Evolutionary conservation across 2,113 vertebrate genomes (phyloP), one percentile per base, ranked within the genome.

Genomic region (Malurus cyaneus): DNA sequence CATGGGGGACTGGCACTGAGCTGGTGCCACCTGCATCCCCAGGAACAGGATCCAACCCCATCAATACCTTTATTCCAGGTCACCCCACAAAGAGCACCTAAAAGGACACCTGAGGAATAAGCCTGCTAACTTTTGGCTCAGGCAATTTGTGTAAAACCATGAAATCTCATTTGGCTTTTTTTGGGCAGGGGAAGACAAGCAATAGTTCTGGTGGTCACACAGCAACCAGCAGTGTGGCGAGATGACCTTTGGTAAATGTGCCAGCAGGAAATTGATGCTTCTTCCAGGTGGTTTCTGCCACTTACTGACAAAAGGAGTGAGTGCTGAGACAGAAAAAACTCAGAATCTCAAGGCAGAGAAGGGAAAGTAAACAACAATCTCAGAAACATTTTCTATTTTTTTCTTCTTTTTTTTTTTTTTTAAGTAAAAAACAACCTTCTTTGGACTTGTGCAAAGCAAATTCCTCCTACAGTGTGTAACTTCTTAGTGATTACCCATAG

Each of bases 401-500:
- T 11, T 59, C 56, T 46, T 76, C 54, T 39, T 39, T 39, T 39
- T 59, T 61, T 46, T 76, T 59, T 39, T 62, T 24, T 50, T 12
- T 18, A 74, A 83, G 72, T 52, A 23, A 86, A 71, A 82, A 76
- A 18, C 36, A 16, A 77, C 59, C 84, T 92, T 77, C 52, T 92
- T 73, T 49, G 56, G 88, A 86, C 74, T 77, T 50, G 77, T 66
- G 26, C 32, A 84, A 94, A 69, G 17, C 39, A 80, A 91, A 73
- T 69, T 67, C 56, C 62, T 91, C 86, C 78, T 46, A 9, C 6
- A 62, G 81, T 5, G 6, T 70, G 28, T 86, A 93, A 92, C 91
- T 86, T 92, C 95, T 86, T 76, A 50, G 67, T 77, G 67, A 87
- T 91, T 89, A 88, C 73, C 94, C 94, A 47, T 92, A 88, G 89